Percentiles rank a stretch among this genome's conserved stretches.
Conservation (phyloP, 1,140 invertebrate genomes). For the Anadara kagoshimensis region DNA sequence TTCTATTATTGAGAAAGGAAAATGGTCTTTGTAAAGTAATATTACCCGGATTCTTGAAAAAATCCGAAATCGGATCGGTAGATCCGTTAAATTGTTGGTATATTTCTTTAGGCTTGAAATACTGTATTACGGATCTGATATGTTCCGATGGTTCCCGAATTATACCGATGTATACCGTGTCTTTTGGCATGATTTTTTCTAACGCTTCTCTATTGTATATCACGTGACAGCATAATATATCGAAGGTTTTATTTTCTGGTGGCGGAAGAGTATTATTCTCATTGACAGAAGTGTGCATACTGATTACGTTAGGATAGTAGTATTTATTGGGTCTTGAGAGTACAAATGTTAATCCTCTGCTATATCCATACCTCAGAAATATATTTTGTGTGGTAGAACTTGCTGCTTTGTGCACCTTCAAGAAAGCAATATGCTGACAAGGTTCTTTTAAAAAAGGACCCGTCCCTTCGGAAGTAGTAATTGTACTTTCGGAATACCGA, state of each 20-base stretch:
- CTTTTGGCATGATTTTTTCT: conserved; percentile 19
- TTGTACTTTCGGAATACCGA: no score
- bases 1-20: neutral
- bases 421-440: conserved; percentile 12
- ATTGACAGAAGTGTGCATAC: neutral
- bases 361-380: conserved; percentile 74
- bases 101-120: neutral
- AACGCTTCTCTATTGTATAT: conserved; percentile 41
- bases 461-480: no score
- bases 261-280: conserved; percentile 9
- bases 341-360: conserved; percentile 73
- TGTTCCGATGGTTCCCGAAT: conserved; percentile 53
- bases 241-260: conserved; percentile 10
- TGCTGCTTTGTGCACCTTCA: conserved; percentile 72
- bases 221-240: conserved; percentile 50
- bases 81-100: neutral
- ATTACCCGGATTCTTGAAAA: no score
- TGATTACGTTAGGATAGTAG: conserved; percentile 18
- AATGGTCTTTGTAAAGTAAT: no score
- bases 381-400: conserved; percentile 75
- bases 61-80: no score
- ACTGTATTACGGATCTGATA: conserved; percentile 39
- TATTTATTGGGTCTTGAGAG: conserved; percentile 54
- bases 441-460: no score
- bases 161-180: conserved; percentile 48